These are phyloP conservation scores for Alitta virens DNA, from an alignment of 2,888 invertebrate species.

Conservation along the genomic window DNA sequence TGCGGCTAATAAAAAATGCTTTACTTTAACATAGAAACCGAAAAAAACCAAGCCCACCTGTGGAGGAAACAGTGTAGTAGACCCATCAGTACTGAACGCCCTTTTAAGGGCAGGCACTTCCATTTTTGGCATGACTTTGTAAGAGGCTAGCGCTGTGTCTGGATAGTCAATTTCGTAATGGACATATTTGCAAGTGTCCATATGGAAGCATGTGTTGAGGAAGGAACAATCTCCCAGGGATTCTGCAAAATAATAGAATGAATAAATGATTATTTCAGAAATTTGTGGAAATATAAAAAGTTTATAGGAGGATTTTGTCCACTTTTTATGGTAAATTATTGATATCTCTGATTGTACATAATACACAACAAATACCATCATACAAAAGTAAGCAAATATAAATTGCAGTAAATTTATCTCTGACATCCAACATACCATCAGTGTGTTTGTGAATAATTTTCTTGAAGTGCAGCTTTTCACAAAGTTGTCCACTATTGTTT, in stretches of 20 bases:
- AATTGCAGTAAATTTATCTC: too few relatives aligned
- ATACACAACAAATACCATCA: too few relatives aligned
- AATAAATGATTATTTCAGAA: too few relatives aligned
- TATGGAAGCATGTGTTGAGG: constrained; percentile 96
- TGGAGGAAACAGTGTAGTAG: constrained; percentile 50
- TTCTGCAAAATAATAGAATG: constrained; percentile 62
- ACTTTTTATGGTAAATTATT: too few relatives aligned
- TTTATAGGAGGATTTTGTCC: too few relatives aligned
- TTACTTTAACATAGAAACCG: too few relatives aligned
- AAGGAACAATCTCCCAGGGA: constrained; percentile 95
- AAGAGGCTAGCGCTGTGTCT: constrained; percentile 19
- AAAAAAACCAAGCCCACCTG: constrained; percentile 46
- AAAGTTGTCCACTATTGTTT: constrained; percentile 62
- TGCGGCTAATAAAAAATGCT: too few relatives aligned
- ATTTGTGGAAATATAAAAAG: too few relatives aligned
- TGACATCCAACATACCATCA: constrained; percentile 65
- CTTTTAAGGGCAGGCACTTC: constrained; percentile 28
- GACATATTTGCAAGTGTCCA: constrained; percentile 98
- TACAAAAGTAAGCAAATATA: too few relatives aligned
- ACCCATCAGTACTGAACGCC: constrained; percentile 22
- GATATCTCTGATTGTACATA: too few relatives aligned
- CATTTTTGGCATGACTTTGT: constrained; percentile 27
- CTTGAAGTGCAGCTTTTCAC: constrained; percentile 90
- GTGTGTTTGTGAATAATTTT: constrained; percentile 96
- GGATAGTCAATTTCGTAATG: constrained; percentile 89